Evolutionary conservation across 2,797 vertebrate species (phyloP), one percentile per base, ranked within the genome.

Genomic region (Phyllotis vaccarum): DNA sequence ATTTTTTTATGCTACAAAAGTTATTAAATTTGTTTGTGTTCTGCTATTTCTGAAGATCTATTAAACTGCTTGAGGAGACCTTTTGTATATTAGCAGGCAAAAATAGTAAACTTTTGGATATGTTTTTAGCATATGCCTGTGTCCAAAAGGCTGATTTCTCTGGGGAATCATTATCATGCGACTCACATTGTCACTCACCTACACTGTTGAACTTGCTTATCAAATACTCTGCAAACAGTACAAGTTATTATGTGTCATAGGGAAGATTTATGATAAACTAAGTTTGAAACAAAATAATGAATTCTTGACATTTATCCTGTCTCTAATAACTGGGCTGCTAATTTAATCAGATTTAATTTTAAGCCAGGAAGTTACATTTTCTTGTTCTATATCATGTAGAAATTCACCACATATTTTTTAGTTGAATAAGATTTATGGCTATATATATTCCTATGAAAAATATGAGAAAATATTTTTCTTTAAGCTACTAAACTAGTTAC

Each of bases 251-350:
- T 88, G 58, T 98, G 98, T 98, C 98, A 98, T 95, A 98, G 97
- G 97, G 93, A 97, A 98, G 98, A 98, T 99, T 98, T 98, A 98
- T 97, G 98, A 98, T 98, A 98, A 98, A 98, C 97, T 98, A 98
- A 97, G 97, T 98, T 98, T 98, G 97, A 98, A 98, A 98, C 94
- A 98, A 96, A 96, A 98, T 98, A 98, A 98, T 98, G 96, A 98
- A 98, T 98, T 98, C 94, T 97, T 97, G 86, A 96, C 95, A 96
- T 96, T 97, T 46, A 4, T 96, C 91, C 93, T 97, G 0, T 97
- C 97, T 98, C 91, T 97, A 97, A 97, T 97, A 98, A 97, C 91
- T 91, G 97, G 96, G 96, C 95, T 98, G 95, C 96, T 97, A 97
- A 98, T 98, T 98, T 97, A 89, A 94, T 90, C 2, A 60, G 90